Conservation (phyloP, 2,888 invertebrate genomes). For the Eremobia ochroleuca region DNA sequence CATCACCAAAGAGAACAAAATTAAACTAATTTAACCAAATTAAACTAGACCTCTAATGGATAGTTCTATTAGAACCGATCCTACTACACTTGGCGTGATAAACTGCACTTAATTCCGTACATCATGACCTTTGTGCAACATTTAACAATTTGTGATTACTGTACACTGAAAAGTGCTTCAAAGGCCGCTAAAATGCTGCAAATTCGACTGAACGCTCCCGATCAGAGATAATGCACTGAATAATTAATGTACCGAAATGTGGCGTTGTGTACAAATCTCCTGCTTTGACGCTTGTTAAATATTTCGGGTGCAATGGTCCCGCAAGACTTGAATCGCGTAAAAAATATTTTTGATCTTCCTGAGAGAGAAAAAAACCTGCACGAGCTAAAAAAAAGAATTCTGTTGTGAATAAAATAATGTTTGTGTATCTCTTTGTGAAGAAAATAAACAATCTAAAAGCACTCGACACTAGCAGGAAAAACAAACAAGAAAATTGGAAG, state of each 20-base stretch:
- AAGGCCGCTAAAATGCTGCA: constrained; percentile 48
- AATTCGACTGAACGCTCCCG: constrained; percentile 15
- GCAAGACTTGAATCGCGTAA: constrained; percentile 34
- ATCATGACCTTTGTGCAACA: constrained; percentile 50
- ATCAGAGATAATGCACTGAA: constrained; percentile 51
- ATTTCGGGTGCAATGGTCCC: constrained; percentile 45
- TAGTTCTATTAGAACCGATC: constrained; percentile 12
- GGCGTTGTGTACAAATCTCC: constrained; percentile 56
- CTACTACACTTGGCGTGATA: constrained; percentile 21
- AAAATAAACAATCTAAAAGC: constrained; percentile 20
- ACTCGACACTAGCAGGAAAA: constrained; percentile 18
- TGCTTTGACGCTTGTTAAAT: constrained; percentile 55
- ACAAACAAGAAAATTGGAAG: constrained; percentile 6
- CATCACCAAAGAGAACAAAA: background rate
- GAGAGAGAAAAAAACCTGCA: no score
- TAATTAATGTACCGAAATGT: constrained; percentile 56
- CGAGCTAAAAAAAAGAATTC: constrained; percentile 25
- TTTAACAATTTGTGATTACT: constrained; percentile 45
- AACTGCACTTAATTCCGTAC: constrained; percentile 30
- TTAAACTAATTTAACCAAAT: no score
- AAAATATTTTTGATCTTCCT: constrained; percentile 53
- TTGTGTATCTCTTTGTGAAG: constrained; percentile 5
- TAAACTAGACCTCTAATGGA: constrained; percentile 18
- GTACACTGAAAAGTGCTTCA: constrained; percentile 38
- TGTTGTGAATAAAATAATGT: constrained; percentile 36